Conservation (phyloP, 2,888 invertebrate genomes). For the Automeris io region DNA sequence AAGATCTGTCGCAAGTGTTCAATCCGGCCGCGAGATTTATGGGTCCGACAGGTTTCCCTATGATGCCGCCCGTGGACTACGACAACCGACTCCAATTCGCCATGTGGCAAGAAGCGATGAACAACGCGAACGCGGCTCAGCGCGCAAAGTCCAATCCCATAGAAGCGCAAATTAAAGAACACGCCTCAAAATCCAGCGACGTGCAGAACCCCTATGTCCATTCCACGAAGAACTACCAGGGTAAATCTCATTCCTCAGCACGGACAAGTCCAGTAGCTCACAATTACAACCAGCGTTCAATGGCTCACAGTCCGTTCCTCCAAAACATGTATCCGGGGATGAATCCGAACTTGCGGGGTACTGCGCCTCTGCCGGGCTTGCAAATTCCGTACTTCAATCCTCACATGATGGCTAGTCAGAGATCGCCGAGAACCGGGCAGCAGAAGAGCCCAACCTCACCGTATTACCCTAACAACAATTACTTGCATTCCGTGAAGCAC, state of each 20-base stretch:
- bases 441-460: slow-evolving; percentile 66
- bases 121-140: slow-evolving; percentile 67
- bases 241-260: slow-evolving; percentile 59
- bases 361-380: slow-evolving; percentile 51
- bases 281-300: slow-evolving; percentile 52
- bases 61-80: slow-evolving; percentile 69
- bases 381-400: slow-evolving; percentile 66
- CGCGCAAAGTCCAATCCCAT: slow-evolving; percentile 42
- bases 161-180: slow-evolving; percentile 52
- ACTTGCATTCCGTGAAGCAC: slow-evolving; percentile 57
- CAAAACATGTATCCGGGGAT: slow-evolving; percentile 61
- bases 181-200: slow-evolving; percentile 50
- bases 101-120: slow-evolving; percentile 84
- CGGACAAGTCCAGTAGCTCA: slow-evolving; percentile 70
- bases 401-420: slow-evolving; percentile 50
- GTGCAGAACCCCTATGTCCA: slow-evolving; percentile 65
- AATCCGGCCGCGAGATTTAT: slow-evolving; percentile 59
- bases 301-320: slow-evolving; percentile 47
- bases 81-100: slow-evolving; percentile 77
- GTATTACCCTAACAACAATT: slow-evolving; percentile 64
- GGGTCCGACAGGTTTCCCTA: slow-evolving; percentile 56
- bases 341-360: slow-evolving; percentile 49
- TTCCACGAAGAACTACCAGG: slow-evolving; percentile 57
- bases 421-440: slow-evolving; percentile 47
- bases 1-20: slow-evolving; percentile 72